Conservation (phyloP, 2,888 invertebrate genomes). For the Latrodectus elegans region DNA sequence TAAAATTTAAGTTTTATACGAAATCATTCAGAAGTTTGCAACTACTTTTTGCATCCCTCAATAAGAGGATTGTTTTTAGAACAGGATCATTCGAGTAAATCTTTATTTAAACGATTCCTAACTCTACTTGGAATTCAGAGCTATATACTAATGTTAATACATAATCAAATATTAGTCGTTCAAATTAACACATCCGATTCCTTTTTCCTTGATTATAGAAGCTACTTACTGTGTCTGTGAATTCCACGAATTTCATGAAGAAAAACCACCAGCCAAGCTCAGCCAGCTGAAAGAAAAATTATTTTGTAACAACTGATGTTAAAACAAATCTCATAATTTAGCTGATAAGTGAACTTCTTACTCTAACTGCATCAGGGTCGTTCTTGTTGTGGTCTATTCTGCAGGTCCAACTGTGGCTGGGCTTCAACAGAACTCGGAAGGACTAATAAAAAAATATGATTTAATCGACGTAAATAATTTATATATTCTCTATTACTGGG, state of each 20-base stretch:
- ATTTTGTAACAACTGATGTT: background rate
- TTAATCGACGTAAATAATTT: background rate
- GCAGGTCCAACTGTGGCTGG: constrained; percentile 43
- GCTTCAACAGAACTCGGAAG: constrained; percentile 29
- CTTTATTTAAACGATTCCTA: too few species aligned
- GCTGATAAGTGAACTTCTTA: constrained; percentile 8
- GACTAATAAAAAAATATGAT: constrained; percentile 25
- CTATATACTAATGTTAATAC: too few species aligned
- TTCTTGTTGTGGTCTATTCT: constrained; percentile 34
- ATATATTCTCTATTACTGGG: too few species aligned
- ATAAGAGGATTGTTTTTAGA: too few species aligned
- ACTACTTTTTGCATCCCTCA: too few species aligned
- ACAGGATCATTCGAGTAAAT: too few species aligned
- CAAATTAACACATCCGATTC: too few species aligned
- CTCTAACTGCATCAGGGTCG: constrained; percentile 50
- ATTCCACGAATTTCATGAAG: constrained; percentile 64
- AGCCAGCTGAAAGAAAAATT: constrained; percentile 46
- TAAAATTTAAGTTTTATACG: too few species aligned
- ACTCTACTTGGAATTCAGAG: too few species aligned
- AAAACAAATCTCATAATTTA: background rate
- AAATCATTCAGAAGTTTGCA: too few species aligned
- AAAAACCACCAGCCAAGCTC: constrained; percentile 68
- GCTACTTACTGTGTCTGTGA: constrained; percentile 62
- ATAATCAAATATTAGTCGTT: too few species aligned
- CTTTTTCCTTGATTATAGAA: too few species aligned